Evolutionary conservation across 2,797 vertebrate genomes (phyloP), one percentile per base, ranked within the genome.

Genomic region (Delichon dasypus): DNA sequence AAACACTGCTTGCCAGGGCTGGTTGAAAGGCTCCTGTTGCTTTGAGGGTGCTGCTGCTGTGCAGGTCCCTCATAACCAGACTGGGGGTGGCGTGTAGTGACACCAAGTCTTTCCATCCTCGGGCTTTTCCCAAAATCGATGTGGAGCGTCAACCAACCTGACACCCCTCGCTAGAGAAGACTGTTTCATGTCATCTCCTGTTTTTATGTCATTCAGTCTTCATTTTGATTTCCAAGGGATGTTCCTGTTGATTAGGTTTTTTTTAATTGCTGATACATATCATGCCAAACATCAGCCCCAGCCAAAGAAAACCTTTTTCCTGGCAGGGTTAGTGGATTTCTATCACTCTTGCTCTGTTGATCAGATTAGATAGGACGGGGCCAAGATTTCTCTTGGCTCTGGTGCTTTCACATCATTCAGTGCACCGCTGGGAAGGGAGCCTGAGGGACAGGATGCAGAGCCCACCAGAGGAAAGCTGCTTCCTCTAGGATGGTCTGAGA

Each of bases 311-410:
- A 77, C 62, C 42, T 85, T 53, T 87, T 75, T 47, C 53, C 78
- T 96, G 91, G 55, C 90, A 81, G 40, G 22, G 40, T 20, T 76
- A 58, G 57, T 72, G 70, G 47, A 44, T 65, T 94, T 89, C 73
- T 79, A 51, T 94, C 76, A 53, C 67, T 89, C 65, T 47, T 89
- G 75, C 66, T 90, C 85, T 70, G 65, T 30, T 92, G 78, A 89
- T 96, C 92, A 77, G 65, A 95, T 88, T 83, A 91, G 80, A 90
- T 62, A 94, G 29, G 54, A 85, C 74, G 83, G 47, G 91, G 85
- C 89, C 93, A 97, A 95, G 62, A 89, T 83, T 87, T 87, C 88
- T 80, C 88, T 95, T 95, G 85, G 73, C 77, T 92, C 34, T 73
- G 45, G 21, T 44, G 34, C 71, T 94, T 97, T 51, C 58, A 91